Conservation (phyloP, 30 jellyfish, hydroid and myxozoan genomes). For the Cassiopea andromeda region DNA sequence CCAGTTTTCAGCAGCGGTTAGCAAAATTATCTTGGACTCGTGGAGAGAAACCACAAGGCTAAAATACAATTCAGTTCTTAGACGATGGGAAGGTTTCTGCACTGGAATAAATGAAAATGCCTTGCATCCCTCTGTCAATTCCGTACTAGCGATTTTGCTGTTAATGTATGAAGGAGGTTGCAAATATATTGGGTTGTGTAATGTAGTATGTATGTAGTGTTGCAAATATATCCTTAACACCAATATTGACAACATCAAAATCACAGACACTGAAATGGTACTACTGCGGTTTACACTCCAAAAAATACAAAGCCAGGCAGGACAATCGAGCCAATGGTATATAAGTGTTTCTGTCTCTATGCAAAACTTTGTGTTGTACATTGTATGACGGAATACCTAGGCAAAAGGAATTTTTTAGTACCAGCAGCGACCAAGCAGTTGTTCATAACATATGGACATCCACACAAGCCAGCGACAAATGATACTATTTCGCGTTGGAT, state of each 20-base stretch:
- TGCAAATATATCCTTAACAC: conserved; percentile 5
- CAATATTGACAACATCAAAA: conserved; percentile 11
- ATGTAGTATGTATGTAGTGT: conserved; percentile 5
- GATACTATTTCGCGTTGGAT: conserved; percentile 55
- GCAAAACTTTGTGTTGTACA: conserved; percentile 26
- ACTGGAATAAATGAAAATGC: conserved; percentile 18
- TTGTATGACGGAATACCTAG: conserved; percentile 16
- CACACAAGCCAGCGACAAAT: conserved; percentile 37
- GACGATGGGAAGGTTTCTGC: conserved; percentile 45
- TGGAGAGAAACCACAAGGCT: conserved; percentile 30
- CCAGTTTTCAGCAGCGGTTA: conserved; percentile 15
- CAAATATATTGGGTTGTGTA: conserved; percentile 34
- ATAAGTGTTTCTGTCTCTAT: conserved; percentile 17
- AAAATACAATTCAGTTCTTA: conserved; percentile 32
- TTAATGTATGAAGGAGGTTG: conserved; percentile 38
- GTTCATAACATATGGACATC: conserved; percentile 42
- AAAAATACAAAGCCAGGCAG: conserved; percentile 44
- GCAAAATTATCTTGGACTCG: conserved; percentile 27
- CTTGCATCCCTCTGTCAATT: conserved; percentile 15
- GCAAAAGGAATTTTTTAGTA: conserved; percentile 22
- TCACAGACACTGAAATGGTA: conserved; percentile 18
- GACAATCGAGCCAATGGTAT: conserved; percentile 26
- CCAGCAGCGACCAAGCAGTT: conserved; percentile 11
- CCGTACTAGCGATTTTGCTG: conserved; percentile 18
- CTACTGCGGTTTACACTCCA: conserved; percentile 13